A percentile compares a stretch with the other conserved stretches of the same genome.
These are phyloP conservation scores for Oryzias sinensis DNA, from an alignment of 2,797 vertebrate genomes.

Conservation along the genomic window DNA sequence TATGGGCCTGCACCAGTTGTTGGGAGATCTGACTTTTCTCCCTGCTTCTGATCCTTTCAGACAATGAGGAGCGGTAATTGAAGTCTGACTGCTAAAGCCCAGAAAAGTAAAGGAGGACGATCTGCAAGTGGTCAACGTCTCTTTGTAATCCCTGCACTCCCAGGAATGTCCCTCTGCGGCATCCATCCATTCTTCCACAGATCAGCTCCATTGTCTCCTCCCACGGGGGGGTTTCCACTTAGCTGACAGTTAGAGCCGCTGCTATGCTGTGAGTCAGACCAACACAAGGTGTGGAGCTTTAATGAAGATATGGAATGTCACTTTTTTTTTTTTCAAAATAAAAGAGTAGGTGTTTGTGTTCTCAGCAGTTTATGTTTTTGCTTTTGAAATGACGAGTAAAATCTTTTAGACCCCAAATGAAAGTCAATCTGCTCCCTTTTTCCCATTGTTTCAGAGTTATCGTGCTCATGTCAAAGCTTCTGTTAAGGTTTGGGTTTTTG, in stretches of 20 bases:
- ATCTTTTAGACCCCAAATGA: too few species aligned
- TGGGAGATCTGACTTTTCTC: slow-evolving; percentile 45
- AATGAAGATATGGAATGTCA: slow-evolving; percentile 53
- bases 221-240: slow-evolving; percentile 13
- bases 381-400: neutral
- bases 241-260: slow-evolving; percentile 10
- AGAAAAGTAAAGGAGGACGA: slow-evolving; percentile 52
- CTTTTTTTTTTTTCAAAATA: slow-evolving; percentile 13
- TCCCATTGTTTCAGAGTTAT: too few species aligned
- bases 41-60: slow-evolving; percentile 57
- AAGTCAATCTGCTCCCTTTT: too few species aligned
- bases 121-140: slow-evolving; percentile 46
- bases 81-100: slow-evolving; percentile 57
- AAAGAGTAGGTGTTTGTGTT: slow-evolving; percentile 54
- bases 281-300: slow-evolving; percentile 14
- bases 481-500: too few species aligned
- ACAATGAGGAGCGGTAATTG: slow-evolving; percentile 69
- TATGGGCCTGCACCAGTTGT: slow-evolving; percentile 61
- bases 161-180: slow-evolving; percentile 54
- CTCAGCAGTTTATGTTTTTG: slow-evolving; percentile 19
- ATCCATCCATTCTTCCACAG: slow-evolving; percentile 24
- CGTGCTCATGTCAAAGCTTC: too few species aligned
- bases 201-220: slow-evolving; percentile 9
- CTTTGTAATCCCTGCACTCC: slow-evolving; percentile 51
- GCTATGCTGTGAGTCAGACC: slow-evolving; percentile 21